phyloP scores from a whole-genome alignment of 2,888 invertebrate genomes.

The Protophormia terraenovae region DNA sequence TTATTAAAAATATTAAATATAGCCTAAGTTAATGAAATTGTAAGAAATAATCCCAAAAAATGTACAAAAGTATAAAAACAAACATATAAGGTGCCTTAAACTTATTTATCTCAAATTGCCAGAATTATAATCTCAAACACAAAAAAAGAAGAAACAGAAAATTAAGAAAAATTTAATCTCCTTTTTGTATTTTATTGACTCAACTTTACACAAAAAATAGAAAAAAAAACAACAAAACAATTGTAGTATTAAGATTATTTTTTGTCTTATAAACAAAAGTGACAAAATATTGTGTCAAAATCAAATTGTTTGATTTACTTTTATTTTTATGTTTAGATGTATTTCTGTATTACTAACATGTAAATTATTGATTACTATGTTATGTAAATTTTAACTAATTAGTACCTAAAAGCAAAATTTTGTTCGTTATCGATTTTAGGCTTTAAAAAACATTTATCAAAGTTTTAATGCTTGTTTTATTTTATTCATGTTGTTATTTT shows the following conservation, averaged over 20 bases:
- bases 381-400: conserved; percentile 47
- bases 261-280: too few species aligned
- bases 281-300: too few species aligned
- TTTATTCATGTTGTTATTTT: background rate
- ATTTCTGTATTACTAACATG: too few species aligned
- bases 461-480: conserved; percentile 23
- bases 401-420: background rate
- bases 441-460: conserved; percentile 44
- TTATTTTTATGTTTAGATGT: too few species aligned
- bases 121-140: background rate
- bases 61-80: background rate
- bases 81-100: background rate
- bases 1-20: background rate
- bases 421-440: background rate
- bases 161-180: background rate
- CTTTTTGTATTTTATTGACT: too few species aligned
- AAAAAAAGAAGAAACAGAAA: too few species aligned
- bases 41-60: background rate
- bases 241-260: too few species aligned
- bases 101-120: too few species aligned
- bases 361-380: background rate
- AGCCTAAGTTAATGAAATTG: background rate
- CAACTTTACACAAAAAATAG: too few species aligned
- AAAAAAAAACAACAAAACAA: too few species aligned
- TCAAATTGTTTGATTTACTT: background rate